These are phyloP conservation scores for Stenodema calcarata DNA, from an alignment of 2,888 invertebrate genomes.

Conservation along the genomic window DNA sequence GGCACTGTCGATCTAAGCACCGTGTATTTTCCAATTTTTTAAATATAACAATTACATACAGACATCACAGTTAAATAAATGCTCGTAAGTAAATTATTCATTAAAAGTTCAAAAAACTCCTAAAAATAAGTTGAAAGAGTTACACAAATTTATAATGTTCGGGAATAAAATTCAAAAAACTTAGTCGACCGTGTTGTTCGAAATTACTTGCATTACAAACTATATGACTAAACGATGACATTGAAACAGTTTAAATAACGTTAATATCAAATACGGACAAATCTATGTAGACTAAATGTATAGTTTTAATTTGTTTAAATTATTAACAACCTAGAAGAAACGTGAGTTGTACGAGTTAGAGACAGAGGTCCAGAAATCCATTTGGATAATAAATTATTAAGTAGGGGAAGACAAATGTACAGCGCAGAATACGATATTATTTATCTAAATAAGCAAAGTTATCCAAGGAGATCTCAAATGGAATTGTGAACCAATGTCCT, in stretches of 20 bases:
- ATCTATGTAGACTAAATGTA: not conserved
- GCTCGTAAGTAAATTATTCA: not conserved
- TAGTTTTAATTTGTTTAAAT: not conserved
- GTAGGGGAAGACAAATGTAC: not conserved
- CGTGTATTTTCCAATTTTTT: constrained; percentile 27
- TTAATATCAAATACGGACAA: not conserved
- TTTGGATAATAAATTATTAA: constrained; percentile 38
- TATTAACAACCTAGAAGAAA: not conserved
- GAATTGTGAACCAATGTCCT: constrained; percentile 54
- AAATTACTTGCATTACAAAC: not conserved
- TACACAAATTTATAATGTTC: not conserved
- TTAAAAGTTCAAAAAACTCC: not conserved
- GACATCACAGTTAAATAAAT: constrained; percentile 45
- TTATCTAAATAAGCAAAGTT: not conserved
- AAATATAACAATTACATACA: not conserved
- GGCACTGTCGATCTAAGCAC: constrained; percentile 14
- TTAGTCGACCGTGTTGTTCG: not conserved
- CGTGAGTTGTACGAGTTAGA: constrained; percentile 12
- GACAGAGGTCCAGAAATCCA: constrained; percentile 54
- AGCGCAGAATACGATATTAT: not conserved
- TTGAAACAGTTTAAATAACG: constrained; percentile 4
- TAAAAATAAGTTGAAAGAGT: not conserved
- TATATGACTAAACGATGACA: constrained; percentile 24
- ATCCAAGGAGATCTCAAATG: constrained; percentile 29
- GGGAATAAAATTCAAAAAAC: not conserved